Conservation (phyloP, 2,113 vertebrate genomes). For the Paradisaea rubra region DNA sequence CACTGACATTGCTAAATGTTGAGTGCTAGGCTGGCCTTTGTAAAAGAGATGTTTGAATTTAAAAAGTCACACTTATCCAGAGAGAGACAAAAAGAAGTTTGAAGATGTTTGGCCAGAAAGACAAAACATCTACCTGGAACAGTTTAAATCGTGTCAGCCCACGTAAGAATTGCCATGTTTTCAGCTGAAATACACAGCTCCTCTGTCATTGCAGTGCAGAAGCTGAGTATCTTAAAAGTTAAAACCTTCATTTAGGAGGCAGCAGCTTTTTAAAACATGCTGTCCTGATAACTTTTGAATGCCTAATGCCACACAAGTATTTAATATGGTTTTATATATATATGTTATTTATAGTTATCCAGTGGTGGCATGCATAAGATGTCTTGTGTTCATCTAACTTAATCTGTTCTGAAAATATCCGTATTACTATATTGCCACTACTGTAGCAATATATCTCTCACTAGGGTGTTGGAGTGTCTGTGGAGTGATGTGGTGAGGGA, state of each 20-base stretch:
- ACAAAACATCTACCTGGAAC: neutral
- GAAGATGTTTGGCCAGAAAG: neutral
- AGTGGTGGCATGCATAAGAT: neutral
- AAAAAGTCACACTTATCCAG: neutral
- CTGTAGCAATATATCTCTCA: neutral
- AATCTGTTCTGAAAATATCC: neutral
- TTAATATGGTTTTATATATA: neutral
- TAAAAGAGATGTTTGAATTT: neutral
- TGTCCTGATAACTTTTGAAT: neutral
- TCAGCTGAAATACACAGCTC: neutral
- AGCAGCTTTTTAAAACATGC: neutral
- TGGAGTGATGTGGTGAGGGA: neutral
- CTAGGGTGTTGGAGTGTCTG: neutral
- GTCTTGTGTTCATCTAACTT: neutral
- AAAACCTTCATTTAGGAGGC: neutral
- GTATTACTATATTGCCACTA: neutral
- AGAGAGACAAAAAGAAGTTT: neutral
- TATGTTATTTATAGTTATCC: neutral
- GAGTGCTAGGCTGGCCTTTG: neutral
- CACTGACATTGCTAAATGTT: neutral
- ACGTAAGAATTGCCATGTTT: neutral
- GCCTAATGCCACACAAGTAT: neutral
- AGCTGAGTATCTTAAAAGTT: neutral
- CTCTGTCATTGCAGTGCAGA: neutral
- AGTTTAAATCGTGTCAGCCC: rapidly evolving